Conservation (phyloP, 2,888 invertebrate genomes). For the Sepiola atlantica region DNA sequence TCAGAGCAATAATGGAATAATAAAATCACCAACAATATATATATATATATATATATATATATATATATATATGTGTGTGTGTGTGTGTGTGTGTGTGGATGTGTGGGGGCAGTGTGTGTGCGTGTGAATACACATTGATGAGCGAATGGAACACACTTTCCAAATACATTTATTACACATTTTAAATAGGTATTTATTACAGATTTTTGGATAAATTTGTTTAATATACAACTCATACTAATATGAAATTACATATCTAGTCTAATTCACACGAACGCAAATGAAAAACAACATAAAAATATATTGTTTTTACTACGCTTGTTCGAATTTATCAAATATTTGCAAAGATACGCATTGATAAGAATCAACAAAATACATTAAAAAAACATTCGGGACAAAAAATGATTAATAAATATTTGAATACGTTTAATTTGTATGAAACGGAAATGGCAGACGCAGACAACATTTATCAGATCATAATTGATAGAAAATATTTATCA, state of each 20-base stretch:
- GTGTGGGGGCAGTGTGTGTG: too few species aligned
- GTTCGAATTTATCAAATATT: not conserved
- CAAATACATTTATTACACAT: not conserved
- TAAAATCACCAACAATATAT: too few species aligned
- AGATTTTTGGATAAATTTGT: not conserved
- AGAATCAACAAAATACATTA: not conserved
- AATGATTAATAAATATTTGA: not conserved
- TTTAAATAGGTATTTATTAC: not conserved
- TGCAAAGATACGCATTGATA: not conserved
- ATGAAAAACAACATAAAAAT: not conserved
- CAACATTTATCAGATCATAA: not conserved
- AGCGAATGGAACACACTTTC: not conserved
- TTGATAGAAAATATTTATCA: not conserved
- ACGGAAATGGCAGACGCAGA: not conserved
- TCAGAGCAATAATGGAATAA: too few species aligned
- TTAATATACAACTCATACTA: not conserved
- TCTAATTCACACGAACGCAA: not conserved
- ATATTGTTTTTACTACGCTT: not conserved
- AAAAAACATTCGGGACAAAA: not conserved
- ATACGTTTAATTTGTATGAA: not conserved
- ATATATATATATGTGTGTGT: too few species aligned
- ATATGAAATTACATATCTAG: not conserved
- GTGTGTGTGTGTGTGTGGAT: too few species aligned
- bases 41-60: too few species aligned
- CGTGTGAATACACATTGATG: not conserved